A percentile compares a stretch with the other conserved stretches of the same genome.
Evolutionary conservation across 1,140 invertebrate species (phyloP).

Genomic region (Aphidius ervi): DNA sequence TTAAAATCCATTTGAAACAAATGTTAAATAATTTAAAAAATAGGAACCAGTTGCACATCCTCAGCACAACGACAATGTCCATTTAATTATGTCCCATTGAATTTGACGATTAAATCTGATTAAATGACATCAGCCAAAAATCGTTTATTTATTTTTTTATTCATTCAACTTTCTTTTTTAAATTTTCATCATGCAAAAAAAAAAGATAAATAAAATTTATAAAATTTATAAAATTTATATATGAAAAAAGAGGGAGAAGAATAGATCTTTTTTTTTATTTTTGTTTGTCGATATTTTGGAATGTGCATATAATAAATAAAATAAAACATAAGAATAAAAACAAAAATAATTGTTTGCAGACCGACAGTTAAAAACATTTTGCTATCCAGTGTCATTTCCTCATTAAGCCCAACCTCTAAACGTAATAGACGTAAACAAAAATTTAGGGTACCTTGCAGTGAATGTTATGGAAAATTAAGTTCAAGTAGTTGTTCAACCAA

Average conservation of each 20-base stretch:
- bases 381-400: slow-evolving; percentile 53
- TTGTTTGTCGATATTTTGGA: not conserved
- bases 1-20: too few species aligned
- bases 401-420: slow-evolving; percentile 48
- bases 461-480: slow-evolving; percentile 46
- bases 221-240: not conserved
- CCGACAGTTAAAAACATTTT: slow-evolving; percentile 55
- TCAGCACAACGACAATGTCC: slow-evolving; percentile 49
- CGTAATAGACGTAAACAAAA: slow-evolving; percentile 54
- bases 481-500: slow-evolving; percentile 30
- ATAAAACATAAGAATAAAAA: slow-evolving; percentile 33
- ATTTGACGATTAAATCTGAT: slow-evolving; percentile 29
- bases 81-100: slow-evolving; percentile 51
- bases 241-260: slow-evolving; percentile 19
- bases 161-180: too few species aligned
- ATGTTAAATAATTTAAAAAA: not conserved
- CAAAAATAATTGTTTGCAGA: slow-evolving; percentile 53
- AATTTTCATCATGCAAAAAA: not conserved
- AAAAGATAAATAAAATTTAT: not conserved
- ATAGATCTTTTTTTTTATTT: slow-evolving; percentile 23
- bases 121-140: not conserved
- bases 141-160: not conserved
- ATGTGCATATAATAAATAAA: slow-evolving; percentile 18
- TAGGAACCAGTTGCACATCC: slow-evolving; percentile 33
- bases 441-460: slow-evolving; percentile 52